Evolutionary conservation across 2,797 vertebrate species (phyloP).

Genomic region (Malurus leucopterus): DNA sequence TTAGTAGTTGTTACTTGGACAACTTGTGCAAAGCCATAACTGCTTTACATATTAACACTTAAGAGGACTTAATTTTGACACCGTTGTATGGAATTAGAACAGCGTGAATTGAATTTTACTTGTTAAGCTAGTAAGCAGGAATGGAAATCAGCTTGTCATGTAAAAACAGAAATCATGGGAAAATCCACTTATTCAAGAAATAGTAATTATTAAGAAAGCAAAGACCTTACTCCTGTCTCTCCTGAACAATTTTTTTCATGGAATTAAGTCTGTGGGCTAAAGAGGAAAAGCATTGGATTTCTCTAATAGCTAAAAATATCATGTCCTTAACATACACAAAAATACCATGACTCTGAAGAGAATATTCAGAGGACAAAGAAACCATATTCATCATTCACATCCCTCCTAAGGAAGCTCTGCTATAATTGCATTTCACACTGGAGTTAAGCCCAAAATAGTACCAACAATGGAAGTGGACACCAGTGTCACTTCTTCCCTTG

Average conservation of each 20-base stretch:
- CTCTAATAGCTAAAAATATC: conserved; percentile 16
- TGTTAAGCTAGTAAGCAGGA: neutral
- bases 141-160: neutral
- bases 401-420: conserved; percentile 44
- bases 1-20: neutral
- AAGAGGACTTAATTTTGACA: neutral
- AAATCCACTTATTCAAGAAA: neutral
- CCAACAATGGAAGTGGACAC: neutral
- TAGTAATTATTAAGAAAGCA: conserved; percentile 18
- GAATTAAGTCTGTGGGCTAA: neutral
- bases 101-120: neutral
- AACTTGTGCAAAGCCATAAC: neutral
- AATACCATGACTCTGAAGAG: neutral
- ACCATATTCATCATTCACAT: conserved; percentile 20
- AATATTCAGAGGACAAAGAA: conserved; percentile 45
- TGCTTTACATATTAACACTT: neutral
- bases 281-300: neutral
- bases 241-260: neutral
- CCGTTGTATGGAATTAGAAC: neutral
- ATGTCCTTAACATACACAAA: conserved; percentile 2
- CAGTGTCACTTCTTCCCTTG: conserved; percentile 15
- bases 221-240: neutral
- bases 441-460: conserved; percentile 37
- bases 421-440: neutral
- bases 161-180: neutral